Evolutionary conservation across 1,140 invertebrate species (phyloP).

Genomic region (Hypothenemus hampei): DNA sequence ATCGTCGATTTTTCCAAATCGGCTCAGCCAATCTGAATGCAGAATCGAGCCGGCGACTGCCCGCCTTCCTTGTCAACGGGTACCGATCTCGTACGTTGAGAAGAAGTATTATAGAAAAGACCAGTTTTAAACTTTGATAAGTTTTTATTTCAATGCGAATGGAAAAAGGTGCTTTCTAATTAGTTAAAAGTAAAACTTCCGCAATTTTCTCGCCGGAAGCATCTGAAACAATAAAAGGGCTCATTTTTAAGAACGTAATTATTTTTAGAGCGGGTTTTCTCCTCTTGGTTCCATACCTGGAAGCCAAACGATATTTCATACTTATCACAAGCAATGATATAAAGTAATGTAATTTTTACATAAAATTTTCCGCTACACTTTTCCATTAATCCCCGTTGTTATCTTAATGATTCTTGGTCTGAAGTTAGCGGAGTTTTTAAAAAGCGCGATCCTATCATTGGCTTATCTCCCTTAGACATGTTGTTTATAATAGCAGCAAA

Average conservation of each 20-base stretch:
- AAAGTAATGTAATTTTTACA: constrained; percentile 46
- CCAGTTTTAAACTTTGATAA: too few species aligned
- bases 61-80: constrained; percentile 23
- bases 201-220: constrained; percentile 16
- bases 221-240: constrained; percentile 33
- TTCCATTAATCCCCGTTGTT: constrained; percentile 46
- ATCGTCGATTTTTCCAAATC: constrained; percentile 19
- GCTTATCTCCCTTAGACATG: constrained; percentile 36
- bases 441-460: constrained; percentile 38
- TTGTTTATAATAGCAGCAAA: constrained; percentile 32
- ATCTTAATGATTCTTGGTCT: constrained; percentile 47
- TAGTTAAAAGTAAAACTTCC: constrained; percentile 25
- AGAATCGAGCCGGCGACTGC: constrained; percentile 10
- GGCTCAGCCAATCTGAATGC: constrained; percentile 20
- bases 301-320: constrained; percentile 42
- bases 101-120: too few species aligned
- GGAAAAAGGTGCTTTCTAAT: too few species aligned
- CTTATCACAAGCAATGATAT: constrained; percentile 44
- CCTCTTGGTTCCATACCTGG: constrained; percentile 36
- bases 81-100: constrained; percentile 21
- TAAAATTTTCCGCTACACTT: constrained; percentile 46
- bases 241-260: constrained; percentile 39
- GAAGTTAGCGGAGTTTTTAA: constrained; percentile 44
- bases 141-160: too few species aligned
- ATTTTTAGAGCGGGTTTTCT: too few species aligned